Base-by-base conservation (phyloP, 2,888 invertebrate genomes). In the Hirtodrosophila trivittata region DNA sequence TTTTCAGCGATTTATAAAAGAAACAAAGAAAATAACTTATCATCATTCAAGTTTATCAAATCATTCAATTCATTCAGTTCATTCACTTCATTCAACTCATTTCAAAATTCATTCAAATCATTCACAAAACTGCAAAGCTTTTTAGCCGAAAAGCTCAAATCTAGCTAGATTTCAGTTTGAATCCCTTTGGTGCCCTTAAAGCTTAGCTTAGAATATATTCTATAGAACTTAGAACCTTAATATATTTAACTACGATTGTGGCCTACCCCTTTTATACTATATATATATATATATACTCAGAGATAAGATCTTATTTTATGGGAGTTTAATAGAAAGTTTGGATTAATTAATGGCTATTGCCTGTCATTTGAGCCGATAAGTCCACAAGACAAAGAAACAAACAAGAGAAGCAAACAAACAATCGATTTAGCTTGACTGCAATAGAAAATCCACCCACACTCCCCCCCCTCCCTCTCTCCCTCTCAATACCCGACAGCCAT, bases 401-500 rank as follows among this genome's bases (percentile, higher is more conserved):
- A 30, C 45, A 41, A 35, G 37, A 49, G 52, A 26, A 33, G 35
- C 41, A 37, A 28, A 51, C 69, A 52, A 76, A 71, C 76, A 83
- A 82, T 85, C 83, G 86, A 82, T 85, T 75, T 59, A 56, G 51
- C 25, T 58, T 59, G 16, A 7, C 30, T 4, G 50, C 56, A 30
- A 42, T 21, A 45, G 65, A 10, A 55, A 66, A 59, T 21, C 2
- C 18, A 21, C 18, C 2, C 18, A 21, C 5, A 21, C 3, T 21
- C 5, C 18, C 18, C 18, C 18, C 5, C 18, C 18, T 5, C 18
- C 18, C 2, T 3, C 18, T 3, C 18, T 3, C 52, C 54, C 77
- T 66, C 85, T 77, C 82, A 71, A 78, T 78, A 85, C 85, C 39
- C 32, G 43, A 10, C 56, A 67, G 70, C 62, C 70, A 73, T 62